Base-by-base conservation (phyloP, 1,140 invertebrate species). In the Philaenus spumarius region DNA sequence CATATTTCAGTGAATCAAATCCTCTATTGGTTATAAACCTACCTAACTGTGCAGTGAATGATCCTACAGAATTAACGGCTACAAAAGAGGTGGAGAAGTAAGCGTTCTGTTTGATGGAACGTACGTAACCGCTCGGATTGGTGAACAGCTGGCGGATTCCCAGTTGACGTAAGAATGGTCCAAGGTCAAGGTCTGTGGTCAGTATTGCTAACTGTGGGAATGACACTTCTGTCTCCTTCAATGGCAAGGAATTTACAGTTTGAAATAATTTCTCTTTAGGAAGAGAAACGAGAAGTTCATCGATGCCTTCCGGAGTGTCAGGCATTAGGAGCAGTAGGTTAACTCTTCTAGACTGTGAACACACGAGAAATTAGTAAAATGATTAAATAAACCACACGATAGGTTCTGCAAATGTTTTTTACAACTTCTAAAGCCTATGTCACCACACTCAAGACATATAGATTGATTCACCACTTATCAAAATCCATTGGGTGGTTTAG, bases 61-160 rank as follows among this genome's bases (percentile, higher is more conserved):
- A 66, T 9, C 62, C 65, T n/a, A 70, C 66, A 4, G 70, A 68
- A 45, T 71, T 70, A 7, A 71, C 59, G 11, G 68, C 61, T 9
- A 65, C 63, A 51, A 71, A 71, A 23, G 68, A 69, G 4, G 68
- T 70, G 23, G 67, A 64, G 39, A 71, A 69, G 48, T 66, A 71
- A 12, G 66, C 65, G 46, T 68, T 68, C 45, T 71, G 69, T 24
- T 61, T 68, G 17, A 71, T 59, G 7, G 63, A 64, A 19, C 59
- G 55, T n/a, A 68, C 60, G 19, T 61, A 52, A 6, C 26, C 40
- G 34, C 15, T 50, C 11, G 40, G 30, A 19, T 56, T 34, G 17
- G 56, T 48, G n/a, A 69, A 68, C 1, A 59, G 61, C 1, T 53
- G 37, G 12, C 62, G 57, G 1, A 69, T 39, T 12, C 68, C 63